Percentiles rank a stretch among this genome's conserved stretches.
These are phyloP conservation scores for Cosmia trapezina DNA, from an alignment of 2,888 invertebrate genomes.

Conservation along the genomic window DNA sequence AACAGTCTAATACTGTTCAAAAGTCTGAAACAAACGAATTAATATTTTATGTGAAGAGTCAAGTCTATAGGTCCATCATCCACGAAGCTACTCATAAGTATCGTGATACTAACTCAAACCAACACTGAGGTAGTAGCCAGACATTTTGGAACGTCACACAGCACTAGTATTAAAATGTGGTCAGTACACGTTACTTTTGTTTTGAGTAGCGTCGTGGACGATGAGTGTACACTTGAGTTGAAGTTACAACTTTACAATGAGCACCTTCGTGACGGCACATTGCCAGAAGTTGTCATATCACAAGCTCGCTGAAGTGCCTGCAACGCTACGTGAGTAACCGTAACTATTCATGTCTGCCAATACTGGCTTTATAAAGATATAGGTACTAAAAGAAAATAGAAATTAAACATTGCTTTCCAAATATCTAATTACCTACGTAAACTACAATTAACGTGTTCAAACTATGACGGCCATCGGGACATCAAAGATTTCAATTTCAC, in stretches of 20 bases:
- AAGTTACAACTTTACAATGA: not conserved
- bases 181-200: not conserved
- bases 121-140: not conserved
- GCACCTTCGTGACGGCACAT: not conserved
- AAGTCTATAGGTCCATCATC: not conserved
- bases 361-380: not conserved
- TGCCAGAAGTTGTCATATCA: not conserved
- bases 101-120: not conserved
- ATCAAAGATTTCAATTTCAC: too few relatives aligned
- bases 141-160: too few relatives aligned
- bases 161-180: not conserved
- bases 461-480: too few relatives aligned
- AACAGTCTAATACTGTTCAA: too few relatives aligned
- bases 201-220: not conserved
- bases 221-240: too few relatives aligned
- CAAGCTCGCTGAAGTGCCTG: not conserved
- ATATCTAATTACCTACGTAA: not conserved
- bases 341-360: not conserved
- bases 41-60: not conserved
- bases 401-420: not conserved
- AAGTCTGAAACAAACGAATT: constrained; percentile 3
- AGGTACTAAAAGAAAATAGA: too few relatives aligned
- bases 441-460: not conserved
- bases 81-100: not conserved
- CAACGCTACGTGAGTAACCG: not conserved